Base-by-base conservation (phyloP, 1,140 invertebrate species). In the Magallana gigas region DNA sequence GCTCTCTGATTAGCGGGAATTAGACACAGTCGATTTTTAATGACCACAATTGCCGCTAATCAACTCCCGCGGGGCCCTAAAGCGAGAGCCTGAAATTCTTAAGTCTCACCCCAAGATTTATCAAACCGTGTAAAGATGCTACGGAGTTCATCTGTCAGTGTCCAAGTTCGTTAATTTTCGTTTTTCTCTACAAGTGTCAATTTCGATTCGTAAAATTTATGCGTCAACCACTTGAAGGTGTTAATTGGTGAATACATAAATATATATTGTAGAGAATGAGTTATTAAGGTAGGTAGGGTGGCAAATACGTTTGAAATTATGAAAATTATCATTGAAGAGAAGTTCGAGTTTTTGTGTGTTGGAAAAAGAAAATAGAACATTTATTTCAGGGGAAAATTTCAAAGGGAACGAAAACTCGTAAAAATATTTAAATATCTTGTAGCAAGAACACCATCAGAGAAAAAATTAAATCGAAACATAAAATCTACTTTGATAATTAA, bases 1-100 rank as follows among this genome's bases (percentile, higher is more conserved):
- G 7, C 4, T 29, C 68, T 9, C 68, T 71, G 68, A 71, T 71
- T 71, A 71, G 68, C 11, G 68, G 9, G 23, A 71, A 71, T 71
- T 71, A 71, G 68, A 71, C 68, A 71, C 68, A 71, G 68, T 71
- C 68, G 68, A 71, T 29, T 71, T 71, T 71, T 71, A 71, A 71
- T 71, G 68, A 71, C 68, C 68, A 71, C 68, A 71, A 71, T 71
- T 71, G 68, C 68, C 68, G 29, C 68, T 71, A 71, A 71, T 71
- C 68, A 71, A 71, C 23, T 71, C 68, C 68, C 18, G 68, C 8
- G 68, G 68, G 68, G 68, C 23, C 8, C 11, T 29, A 12, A 18
- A 71, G 68, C 68, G 68, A 11, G 18, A 11, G 68, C 68, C 36
- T 71, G 7, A 29, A 71, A 71, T 71, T 71, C 68, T 12, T 5